Base-by-base conservation (phyloP, 2,888 invertebrate species). In the Metalampra italica region DNA sequence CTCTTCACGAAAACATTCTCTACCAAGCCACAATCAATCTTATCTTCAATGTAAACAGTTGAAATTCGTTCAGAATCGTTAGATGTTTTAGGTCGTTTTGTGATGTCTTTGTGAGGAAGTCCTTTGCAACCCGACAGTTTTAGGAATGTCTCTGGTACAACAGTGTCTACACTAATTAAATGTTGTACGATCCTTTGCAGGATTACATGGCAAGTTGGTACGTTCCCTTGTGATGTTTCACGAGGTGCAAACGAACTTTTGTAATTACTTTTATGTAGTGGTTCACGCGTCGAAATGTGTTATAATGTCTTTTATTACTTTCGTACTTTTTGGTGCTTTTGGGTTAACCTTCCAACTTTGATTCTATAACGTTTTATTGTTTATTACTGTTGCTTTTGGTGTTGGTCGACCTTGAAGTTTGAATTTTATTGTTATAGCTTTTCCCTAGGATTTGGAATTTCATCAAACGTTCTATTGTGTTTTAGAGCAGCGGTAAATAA, bases 161-260 rank as follows among this genome's bases (percentile, higher is more conserved):
- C 62, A 57, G 59, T 64, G 62, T 62, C 60, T 57, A 54, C 66
- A 62, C 67, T 74, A 74, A 75, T 75, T 74, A 71, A 70, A 71
- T 65, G 65, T 62, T 59, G 38, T 48, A 41, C 52, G 47, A 50
- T 51, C 51, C 49, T 53, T 53, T 49, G 51, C 46, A 39, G 52
- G 53, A 46, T 53, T 52, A 55, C 48, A 50, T 46, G 49, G 54
- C 45, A 49, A 50, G 50, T 50, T 54, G 53, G 22, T 22, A 22
- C 22, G 22, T 44, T 45, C 47, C 42, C 39, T 46, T 45, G 14
- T 40, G 45, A 45, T 30, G 8, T 34, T 15, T 30, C 50, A 48
- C 45, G 49, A 56, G 62, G 61, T 60, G 64, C 58, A 59, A 66
- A 73, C 62, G 60, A 73, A 77, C 64, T 75, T 74, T 68, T 62